A percentile compares a stretch with the other conserved stretches of the same genome.
Conservation (phyloP, 2,113 vertebrate genomes). For the Myrmophylax atrothorax region DNA sequence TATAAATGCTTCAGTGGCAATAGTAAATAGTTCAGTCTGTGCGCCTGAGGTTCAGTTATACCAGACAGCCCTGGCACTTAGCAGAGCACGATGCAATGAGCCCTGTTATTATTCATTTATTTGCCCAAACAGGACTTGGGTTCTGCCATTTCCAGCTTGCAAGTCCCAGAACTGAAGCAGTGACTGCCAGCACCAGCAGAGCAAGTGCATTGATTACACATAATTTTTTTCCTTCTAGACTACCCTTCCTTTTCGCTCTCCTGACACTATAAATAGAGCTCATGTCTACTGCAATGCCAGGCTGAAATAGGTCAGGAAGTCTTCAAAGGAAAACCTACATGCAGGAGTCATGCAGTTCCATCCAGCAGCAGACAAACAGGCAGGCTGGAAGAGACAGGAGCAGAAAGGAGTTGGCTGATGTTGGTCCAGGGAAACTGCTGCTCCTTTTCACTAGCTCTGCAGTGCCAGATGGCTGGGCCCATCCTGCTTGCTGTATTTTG, state of each 20-base stretch:
- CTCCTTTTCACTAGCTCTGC: not conserved
- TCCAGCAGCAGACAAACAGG: rapidly evolving
- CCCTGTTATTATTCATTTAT: not conserved
- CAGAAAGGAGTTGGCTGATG: not conserved
- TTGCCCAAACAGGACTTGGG: not conserved
- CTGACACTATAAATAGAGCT: not conserved
- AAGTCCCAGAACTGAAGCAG: not conserved
- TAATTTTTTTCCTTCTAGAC: not conserved
- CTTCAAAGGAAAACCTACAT: not conserved
- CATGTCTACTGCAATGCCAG: not conserved
- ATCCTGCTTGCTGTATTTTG: not conserved
- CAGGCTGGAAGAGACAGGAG: not conserved
- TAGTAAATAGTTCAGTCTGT: not conserved
- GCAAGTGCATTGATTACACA: not conserved
- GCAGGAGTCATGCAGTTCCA: not conserved
- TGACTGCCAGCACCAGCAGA: not conserved
- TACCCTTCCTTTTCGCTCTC: not conserved
- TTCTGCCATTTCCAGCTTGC: not conserved
- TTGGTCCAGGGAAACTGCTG: not conserved
- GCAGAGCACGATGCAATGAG: not conserved
- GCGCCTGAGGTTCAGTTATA: not conserved
- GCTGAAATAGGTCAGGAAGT: not conserved
- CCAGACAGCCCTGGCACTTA: not conserved
- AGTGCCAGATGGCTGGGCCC: not conserved
- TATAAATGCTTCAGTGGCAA: not conserved